phyloP scores from a whole-genome alignment of 1,140 invertebrate genomes.

The Macrotrachela quadricornifera region DNA sequence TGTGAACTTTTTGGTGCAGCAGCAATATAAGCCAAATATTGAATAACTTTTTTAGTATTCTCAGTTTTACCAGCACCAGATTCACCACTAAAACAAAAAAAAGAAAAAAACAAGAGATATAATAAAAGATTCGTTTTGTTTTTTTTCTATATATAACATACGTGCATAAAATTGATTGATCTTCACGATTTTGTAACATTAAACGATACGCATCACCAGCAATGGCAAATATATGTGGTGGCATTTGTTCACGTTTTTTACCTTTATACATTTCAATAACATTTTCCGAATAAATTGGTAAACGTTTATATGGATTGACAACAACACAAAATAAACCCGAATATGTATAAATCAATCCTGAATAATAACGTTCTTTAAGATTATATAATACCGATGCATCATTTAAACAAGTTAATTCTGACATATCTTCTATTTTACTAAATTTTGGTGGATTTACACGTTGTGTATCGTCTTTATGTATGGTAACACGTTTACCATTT shows the following conservation, averaged over 20 bases:
- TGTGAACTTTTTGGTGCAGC: slow-evolving; percentile 40
- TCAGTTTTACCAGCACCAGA: slow-evolving; percentile 99
- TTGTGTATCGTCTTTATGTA: slow-evolving; percentile 86
- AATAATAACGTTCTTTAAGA: slow-evolving; percentile 96
- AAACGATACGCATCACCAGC: slow-evolving; percentile 87
- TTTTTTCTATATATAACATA: too few relatives aligned
- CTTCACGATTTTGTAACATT: slow-evolving; percentile 98
- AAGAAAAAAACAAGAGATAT: not conserved
- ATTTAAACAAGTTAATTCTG: slow-evolving; percentile 92
- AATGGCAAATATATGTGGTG: slow-evolving; percentile 96
- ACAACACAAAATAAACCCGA: slow-evolving; percentile 97
- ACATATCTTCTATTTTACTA: slow-evolving; percentile 99
- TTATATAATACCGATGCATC: slow-evolving; percentile 97
- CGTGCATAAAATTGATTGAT: slow-evolving; percentile 97
- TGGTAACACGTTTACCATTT: slow-evolving; percentile 53
- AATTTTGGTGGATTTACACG: slow-evolving; percentile 99
- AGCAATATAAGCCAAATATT: slow-evolving; percentile 93
- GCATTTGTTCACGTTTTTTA: slow-evolving; percentile 93
- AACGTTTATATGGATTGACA: slow-evolving; percentile 91
- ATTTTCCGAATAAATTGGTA: slow-evolving; percentile 96
- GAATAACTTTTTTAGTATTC: slow-evolving; percentile 99
- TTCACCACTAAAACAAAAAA: slow-evolving; percentile 45
- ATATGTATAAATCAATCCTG: slow-evolving; percentile 95
- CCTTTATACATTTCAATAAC: slow-evolving; percentile 98
- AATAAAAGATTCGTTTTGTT: too few relatives aligned